Evolutionary conservation across 2,797 vertebrate species (phyloP).

Genomic region (Rhinella marina): DNA sequence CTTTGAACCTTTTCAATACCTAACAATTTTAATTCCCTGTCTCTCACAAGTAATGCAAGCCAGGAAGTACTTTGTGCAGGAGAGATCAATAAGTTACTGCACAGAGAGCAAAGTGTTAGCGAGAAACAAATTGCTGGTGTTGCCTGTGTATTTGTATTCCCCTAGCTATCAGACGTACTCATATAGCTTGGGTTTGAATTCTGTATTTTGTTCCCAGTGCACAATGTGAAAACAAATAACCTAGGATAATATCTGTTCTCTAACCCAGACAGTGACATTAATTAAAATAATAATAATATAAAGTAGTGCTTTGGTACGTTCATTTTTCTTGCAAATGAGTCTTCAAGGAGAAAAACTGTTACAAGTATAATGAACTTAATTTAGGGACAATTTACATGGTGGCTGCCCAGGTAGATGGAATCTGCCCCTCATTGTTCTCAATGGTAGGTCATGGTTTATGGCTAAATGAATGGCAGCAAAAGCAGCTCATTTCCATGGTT

Average conservation of each 20-base stretch:
- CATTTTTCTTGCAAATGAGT: background rate
- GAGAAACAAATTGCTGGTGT: constrained; percentile 53
- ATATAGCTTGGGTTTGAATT: constrained; percentile 21
- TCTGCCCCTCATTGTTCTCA: too few species aligned
- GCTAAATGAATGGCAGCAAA: too few species aligned
- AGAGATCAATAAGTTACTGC: constrained; percentile 44
- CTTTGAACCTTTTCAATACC: constrained; percentile 33
- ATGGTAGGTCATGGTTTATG: too few species aligned
- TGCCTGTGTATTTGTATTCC: constrained; percentile 40
- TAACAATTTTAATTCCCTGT: constrained; percentile 50
- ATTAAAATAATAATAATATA: background rate
- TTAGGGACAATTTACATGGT: too few species aligned
- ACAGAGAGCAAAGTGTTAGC: constrained; percentile 48
- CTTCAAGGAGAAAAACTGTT: background rate
- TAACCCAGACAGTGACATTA: background rate
- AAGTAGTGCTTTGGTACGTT: background rate
- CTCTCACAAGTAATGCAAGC: constrained; percentile 25
- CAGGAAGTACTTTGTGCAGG: constrained; percentile 37
- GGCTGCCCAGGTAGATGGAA: too few species aligned
- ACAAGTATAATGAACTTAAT: background rate
- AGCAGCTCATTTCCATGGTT: too few species aligned
- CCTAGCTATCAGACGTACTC: constrained; percentile 29
- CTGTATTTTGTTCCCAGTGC: constrained; percentile 12
- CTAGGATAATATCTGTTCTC: background rate
- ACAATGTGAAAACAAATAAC: constrained; percentile 18